Evolutionary conservation across 2,113 vertebrate species (phyloP).

Genomic region (Sclerurus mexicanus): DNA sequence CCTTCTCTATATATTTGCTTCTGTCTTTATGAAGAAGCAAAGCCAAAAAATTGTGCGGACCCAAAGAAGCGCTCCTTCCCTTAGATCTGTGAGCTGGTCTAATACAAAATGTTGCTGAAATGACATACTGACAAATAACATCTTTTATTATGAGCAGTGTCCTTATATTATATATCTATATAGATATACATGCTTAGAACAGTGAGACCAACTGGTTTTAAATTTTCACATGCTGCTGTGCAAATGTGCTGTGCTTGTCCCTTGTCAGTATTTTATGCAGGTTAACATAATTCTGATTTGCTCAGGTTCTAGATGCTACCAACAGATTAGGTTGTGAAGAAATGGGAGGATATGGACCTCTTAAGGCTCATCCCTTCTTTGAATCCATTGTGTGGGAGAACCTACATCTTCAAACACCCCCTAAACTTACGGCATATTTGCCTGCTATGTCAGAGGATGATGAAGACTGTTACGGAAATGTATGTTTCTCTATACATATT

Average conservation of each 20-base stretch:
- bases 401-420: slow-evolving; percentile 90
- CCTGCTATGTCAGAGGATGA: slow-evolving; percentile 99
- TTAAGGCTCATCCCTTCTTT: slow-evolving; percentile 93
- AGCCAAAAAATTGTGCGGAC: not conserved
- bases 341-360: slow-evolving; percentile 89
- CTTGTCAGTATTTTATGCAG: not conserved
- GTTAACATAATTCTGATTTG: not conserved
- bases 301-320: slow-evolving; percentile 90
- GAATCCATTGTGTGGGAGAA: slow-evolving; percentile 91
- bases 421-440: slow-evolving; percentile 95
- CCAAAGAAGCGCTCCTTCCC: not conserved
- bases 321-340: slow-evolving; percentile 96
- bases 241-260: not conserved
- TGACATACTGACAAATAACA: not conserved
- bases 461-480: slow-evolving; percentile 98
- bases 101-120: not conserved
- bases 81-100: not conserved
- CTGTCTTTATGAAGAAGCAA: not conserved
- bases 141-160: not conserved
- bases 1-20: not conserved
- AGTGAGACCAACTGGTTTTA: not conserved
- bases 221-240: not conserved
- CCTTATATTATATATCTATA: not conserved
- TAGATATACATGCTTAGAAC: not conserved
- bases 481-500: slow-evolving; percentile 57